A percentile compares a stretch with the other conserved stretches of the same genome.
These are phyloP conservation scores for Agrotis clavis DNA, from an alignment of 2,888 invertebrate genomes.

Conservation along the genomic window DNA sequence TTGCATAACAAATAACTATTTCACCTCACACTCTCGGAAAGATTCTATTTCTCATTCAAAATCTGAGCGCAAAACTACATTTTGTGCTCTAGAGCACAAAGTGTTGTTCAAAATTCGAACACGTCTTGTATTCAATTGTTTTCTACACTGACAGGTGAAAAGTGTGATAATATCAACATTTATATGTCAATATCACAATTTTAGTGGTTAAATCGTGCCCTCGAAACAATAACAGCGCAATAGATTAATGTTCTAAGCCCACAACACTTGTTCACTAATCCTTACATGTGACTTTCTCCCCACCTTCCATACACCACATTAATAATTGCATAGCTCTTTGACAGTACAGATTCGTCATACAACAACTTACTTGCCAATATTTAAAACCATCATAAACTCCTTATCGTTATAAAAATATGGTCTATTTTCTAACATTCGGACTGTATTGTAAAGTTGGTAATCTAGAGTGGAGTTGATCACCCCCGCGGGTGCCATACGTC, in stretches of 20 bases:
- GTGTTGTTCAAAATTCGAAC: too few relatives aligned
- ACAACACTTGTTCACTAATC: conserved; percentile 62
- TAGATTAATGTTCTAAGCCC: conserved; percentile 58
- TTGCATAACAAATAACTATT: too few relatives aligned
- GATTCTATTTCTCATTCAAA: too few relatives aligned
- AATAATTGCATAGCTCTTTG: conserved; percentile 73
- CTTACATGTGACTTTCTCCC: conserved; percentile 65
- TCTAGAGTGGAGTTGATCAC: conserved; percentile 78
- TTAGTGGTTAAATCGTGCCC: conserved; percentile 23
- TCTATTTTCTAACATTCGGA: conserved; percentile 3
- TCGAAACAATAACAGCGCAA: conserved; percentile 56
- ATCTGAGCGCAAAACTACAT: too few relatives aligned
- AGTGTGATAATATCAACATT: not conserved
- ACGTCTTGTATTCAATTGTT: too few relatives aligned
- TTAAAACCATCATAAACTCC: conserved; percentile 8
- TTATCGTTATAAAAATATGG: not conserved
- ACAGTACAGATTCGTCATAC: conserved; percentile 76
- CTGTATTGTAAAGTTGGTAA: conserved; percentile 50
- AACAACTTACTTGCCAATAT: conserved; percentile 54
- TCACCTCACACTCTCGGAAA: too few relatives aligned
- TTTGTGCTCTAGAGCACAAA: too few relatives aligned
- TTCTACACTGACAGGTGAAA: too few relatives aligned
- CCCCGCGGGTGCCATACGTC: conserved; percentile 85
- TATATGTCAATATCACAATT: conserved; percentile 10
- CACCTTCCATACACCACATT: conserved; percentile 69